Conservation (phyloP, 92 coral and sea anemone genomes). For the Anthopleura xanthogrammica region DNA sequence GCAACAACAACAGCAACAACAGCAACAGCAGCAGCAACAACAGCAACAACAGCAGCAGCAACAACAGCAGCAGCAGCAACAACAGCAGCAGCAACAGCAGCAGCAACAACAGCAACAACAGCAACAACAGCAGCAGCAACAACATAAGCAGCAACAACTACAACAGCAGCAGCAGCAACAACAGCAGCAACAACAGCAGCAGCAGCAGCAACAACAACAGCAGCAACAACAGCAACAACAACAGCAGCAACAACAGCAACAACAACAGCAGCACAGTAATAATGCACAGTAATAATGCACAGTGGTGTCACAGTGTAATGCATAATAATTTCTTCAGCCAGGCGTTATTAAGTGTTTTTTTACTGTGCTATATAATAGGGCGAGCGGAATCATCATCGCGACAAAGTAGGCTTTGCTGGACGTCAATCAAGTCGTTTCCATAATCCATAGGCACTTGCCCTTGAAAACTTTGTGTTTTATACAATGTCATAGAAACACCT, state of each 20-base stretch:
- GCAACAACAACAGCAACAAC: too few species aligned
- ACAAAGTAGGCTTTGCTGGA: too few species aligned
- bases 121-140: background rate
- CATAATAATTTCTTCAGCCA: too few species aligned
- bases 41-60: background rate
- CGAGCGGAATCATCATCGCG: too few species aligned
- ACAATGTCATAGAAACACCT: too few species aligned
- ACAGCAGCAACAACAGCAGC: background rate
- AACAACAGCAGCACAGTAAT: background rate
- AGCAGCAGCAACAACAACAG: background rate
- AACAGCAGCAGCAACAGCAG: background rate
- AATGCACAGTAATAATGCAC: too few species aligned
- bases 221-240: background rate
- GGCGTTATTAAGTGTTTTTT: too few species aligned
- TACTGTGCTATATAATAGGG: too few species aligned
- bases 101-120: background rate
- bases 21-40: background rate
- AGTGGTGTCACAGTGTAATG: too few species aligned
- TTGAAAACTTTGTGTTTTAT: too few species aligned
- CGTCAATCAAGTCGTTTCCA: too few species aligned
- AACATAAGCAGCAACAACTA: background rate
- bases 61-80: background rate
- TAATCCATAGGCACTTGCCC: too few species aligned
- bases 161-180: background rate
- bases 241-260: background rate